A percentile compares a stretch with the other conserved stretches of the same genome.
Conservation (phyloP, 2,888 invertebrate genomes). For the Drosophila pseudotakahashii region DNA sequence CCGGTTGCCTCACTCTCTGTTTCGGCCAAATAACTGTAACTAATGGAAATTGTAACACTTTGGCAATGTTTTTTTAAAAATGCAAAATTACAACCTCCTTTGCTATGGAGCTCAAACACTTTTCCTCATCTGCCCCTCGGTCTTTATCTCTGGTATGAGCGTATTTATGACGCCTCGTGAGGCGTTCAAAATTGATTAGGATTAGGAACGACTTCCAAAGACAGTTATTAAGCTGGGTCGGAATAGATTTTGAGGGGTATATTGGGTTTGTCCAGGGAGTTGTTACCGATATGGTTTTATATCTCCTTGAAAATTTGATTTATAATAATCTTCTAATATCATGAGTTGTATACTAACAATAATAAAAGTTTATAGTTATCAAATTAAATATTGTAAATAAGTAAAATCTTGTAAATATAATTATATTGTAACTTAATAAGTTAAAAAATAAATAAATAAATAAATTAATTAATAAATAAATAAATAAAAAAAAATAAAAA, state of each 20-base stretch:
- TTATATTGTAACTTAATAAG: no score
- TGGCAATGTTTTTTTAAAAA: slow-evolving; percentile 65
- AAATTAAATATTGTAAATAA: no score
- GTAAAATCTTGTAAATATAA: no score
- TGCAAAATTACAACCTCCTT: slow-evolving; percentile 25
- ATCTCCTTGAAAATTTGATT: no score
- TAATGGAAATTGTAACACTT: slow-evolving; percentile 80
- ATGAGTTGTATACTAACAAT: no score
- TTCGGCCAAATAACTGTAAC: slow-evolving; percentile 77
- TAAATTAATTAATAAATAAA: no score
- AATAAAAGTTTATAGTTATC: no score
- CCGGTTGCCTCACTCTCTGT: slow-evolving; percentile 64
- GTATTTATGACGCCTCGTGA: slow-evolving; percentile 79
- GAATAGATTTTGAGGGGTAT: not conserved
- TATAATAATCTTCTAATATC: no score
- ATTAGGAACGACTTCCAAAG: slow-evolving; percentile 58
- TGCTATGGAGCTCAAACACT: not conserved
- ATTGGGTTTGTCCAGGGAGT: not conserved
- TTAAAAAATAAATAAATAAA: no score
- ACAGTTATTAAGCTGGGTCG: slow-evolving; percentile 31
- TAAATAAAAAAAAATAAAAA: no score
- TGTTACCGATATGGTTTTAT: no score
- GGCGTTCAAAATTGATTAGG: slow-evolving; percentile 77
- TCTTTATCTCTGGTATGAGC: slow-evolving; percentile 50
- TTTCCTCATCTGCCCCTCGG: slow-evolving; percentile 1